Conservation (phyloP, 2,113 vertebrate species). For the Vulpes vulpes region DNA sequence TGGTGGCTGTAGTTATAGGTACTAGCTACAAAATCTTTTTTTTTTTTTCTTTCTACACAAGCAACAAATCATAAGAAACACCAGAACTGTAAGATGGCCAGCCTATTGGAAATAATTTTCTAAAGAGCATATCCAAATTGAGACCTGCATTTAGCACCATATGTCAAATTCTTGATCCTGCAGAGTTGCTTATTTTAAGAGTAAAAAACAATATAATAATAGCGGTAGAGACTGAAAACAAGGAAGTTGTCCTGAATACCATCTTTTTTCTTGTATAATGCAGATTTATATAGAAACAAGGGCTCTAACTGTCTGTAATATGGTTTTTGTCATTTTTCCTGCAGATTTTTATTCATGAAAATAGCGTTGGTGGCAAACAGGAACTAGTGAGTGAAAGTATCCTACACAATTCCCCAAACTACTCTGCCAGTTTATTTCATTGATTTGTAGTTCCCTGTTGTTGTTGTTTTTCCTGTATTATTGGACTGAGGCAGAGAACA, state of each 20-base stretch:
- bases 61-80: constrained; percentile 63
- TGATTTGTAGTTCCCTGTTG: constrained; percentile 25
- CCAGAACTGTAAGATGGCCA: background rate
- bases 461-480: background rate
- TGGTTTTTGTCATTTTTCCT: constrained; percentile 69
- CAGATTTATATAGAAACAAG: constrained; percentile 67
- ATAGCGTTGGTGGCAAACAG: constrained; percentile 29
- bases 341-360: constrained; percentile 66
- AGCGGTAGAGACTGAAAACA: constrained; percentile 49
- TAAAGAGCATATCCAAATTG: constrained; percentile 62
- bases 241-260: constrained; percentile 66
- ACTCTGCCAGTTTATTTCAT: constrained; percentile 40
- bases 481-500: constrained; percentile 30
- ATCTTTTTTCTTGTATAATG: constrained; percentile 68
- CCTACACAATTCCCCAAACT: constrained; percentile 30
- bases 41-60: background rate
- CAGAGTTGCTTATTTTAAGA: constrained; percentile 46
- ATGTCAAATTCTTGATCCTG: constrained; percentile 1
- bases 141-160: constrained; percentile 66
- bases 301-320: constrained; percentile 51
- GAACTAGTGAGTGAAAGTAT: constrained; percentile 59
- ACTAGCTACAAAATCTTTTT: background rate
- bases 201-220: constrained; percentile 17
- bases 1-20: background rate
- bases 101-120: constrained; percentile 52